phyloP scores from a whole-genome alignment of 2,113 vertebrate genomes.

The Nothocercus nigrocapillus region DNA sequence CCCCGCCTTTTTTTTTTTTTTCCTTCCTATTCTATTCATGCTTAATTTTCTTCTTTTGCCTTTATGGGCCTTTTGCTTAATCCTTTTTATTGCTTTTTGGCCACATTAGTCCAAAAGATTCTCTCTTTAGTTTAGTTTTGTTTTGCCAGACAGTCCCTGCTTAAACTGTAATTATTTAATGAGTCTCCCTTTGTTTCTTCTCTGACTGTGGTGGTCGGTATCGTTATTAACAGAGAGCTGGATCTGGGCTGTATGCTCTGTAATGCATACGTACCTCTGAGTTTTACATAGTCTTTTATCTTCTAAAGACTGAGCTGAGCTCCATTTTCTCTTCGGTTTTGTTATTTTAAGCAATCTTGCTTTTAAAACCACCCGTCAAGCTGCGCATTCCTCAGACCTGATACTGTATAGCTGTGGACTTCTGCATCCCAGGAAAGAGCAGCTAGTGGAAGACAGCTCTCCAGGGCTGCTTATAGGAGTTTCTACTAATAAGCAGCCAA shows the following conservation, averaged over 20 bases:
- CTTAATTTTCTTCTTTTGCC: not conserved
- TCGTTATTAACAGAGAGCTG: constrained; percentile 21
- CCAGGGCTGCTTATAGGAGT: not conserved
- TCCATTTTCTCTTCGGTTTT: constrained; percentile 13
- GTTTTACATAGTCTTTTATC: not conserved
- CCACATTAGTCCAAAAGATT: not conserved
- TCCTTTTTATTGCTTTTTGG: not conserved
- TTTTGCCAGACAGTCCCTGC: not conserved
- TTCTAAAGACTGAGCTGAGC: not conserved
- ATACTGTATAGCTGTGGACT: not conserved
- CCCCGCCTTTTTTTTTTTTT: not conserved
- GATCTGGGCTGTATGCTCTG: not conserved
- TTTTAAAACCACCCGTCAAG: not conserved
- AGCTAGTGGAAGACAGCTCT: not conserved
- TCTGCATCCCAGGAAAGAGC: not conserved
- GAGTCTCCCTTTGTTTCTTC: constrained; percentile 38
- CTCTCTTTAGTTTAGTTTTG: not conserved
- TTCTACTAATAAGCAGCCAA: not conserved
- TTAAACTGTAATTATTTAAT: constrained; percentile 36
- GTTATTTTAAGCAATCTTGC: constrained; percentile 15
- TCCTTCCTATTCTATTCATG: not conserved
- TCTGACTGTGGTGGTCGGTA: not conserved
- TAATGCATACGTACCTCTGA: not conserved
- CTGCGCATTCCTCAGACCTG: not conserved
- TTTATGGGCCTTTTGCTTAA: not conserved